Percentiles rank a stretch among this genome's conserved stretches.
These are phyloP conservation scores for Hirundichthys speculiger DNA, from an alignment of 2,113 vertebrate species.

Conservation along the genomic window DNA sequence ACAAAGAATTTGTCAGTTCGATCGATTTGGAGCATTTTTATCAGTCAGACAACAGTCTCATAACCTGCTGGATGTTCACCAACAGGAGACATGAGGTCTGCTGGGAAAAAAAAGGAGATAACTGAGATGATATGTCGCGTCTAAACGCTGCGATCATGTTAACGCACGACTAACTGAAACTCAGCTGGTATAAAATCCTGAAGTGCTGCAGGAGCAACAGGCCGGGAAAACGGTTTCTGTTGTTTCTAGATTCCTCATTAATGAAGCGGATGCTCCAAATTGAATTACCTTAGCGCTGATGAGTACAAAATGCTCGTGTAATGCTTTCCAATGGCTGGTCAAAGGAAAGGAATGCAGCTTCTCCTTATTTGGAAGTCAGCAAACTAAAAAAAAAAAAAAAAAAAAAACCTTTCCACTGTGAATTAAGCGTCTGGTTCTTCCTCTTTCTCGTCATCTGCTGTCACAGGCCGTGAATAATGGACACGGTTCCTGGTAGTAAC, in stretches of 20 bases:
- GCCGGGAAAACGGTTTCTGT: background rate
- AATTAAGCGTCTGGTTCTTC: conserved; percentile 11
- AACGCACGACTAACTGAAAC: no score
- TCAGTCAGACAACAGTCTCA: no score
- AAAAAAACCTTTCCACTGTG: conserved; percentile 17
- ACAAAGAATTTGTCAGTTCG: no score
- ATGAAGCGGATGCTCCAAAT: background rate
- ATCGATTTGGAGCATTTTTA: no score
- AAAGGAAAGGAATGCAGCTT: conserved; percentile 32
- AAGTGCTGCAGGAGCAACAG: no score
- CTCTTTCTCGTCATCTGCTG: conserved; percentile 25
- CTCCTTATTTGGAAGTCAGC: conserved; percentile 46
- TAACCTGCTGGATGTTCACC: no score
- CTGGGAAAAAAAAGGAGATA: no score
- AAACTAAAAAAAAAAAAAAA: conserved; percentile 33
- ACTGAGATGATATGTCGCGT: no score
- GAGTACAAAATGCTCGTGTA: conserved; percentile 1
- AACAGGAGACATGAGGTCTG: no score
- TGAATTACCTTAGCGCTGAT: background rate
- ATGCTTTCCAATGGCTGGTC: conserved; percentile 24
- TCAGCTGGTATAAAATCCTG: no score
- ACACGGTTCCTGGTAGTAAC: conserved; percentile 23
- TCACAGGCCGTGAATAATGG: conserved; percentile 43
- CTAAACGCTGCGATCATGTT: no score
- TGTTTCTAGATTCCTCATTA: background rate